A percentile compares a stretch with the other conserved stretches of the same genome.
phyloP scores from a whole-genome alignment of 2,113 vertebrate genomes.

The Otis tarda region DNA sequence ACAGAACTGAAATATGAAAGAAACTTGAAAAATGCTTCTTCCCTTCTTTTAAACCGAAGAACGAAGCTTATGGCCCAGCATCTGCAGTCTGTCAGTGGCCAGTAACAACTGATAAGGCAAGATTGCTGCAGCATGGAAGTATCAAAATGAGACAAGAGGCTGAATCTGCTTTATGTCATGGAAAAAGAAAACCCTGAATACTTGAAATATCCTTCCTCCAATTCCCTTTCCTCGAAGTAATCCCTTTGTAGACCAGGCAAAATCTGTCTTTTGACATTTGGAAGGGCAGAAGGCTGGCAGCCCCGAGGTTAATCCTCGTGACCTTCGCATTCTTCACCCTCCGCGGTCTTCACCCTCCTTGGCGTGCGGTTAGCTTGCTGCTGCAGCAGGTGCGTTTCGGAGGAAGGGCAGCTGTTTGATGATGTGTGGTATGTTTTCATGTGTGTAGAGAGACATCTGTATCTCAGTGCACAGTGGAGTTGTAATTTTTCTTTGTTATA shows the following conservation, averaged over 20 bases:
- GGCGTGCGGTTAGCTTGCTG: rapidly evolving
- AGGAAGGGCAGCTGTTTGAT: background rate
- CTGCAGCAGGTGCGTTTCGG: background rate
- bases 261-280: background rate
- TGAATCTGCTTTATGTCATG: background rate
- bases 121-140: background rate
- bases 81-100: background rate
- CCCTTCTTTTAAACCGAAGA: background rate
- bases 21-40: background rate
- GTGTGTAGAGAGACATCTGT: background rate
- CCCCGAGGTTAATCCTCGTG: background rate
- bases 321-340: background rate
- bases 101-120: background rate
- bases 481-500: background rate
- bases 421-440: rapidly evolving
- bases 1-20: background rate
- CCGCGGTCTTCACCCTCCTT: background rate
- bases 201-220: background rate
- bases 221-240: background rate
- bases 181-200: background rate
- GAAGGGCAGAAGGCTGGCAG: background rate
- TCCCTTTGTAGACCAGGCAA: background rate
- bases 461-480: background rate
- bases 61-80: background rate
- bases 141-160: background rate